These are phyloP conservation scores for Todus mexicanus DNA, from an alignment of 2,797 vertebrate genomes.

Conservation along the genomic window DNA sequence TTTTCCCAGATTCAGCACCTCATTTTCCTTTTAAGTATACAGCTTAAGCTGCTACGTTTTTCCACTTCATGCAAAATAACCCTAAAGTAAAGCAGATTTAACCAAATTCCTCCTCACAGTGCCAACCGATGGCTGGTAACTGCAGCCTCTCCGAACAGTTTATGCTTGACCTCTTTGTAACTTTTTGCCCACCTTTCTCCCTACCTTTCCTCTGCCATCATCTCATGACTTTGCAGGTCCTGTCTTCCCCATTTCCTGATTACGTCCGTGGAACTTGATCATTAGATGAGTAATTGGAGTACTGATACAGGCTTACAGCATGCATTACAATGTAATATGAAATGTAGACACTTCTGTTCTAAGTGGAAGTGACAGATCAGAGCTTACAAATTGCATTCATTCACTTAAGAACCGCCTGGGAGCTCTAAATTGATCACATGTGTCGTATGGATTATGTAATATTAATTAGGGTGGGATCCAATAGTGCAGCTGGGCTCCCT, in stretches of 20 bases:
- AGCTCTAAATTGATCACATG: conserved; percentile 57
- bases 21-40: background rate
- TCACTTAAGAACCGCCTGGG: conserved; percentile 55
- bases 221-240: background rate
- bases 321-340: conserved; percentile 45
- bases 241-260: conserved; percentile 47
- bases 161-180: background rate
- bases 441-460: conserved; percentile 68
- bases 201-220: background rate
- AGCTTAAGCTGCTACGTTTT: background rate
- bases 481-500: conserved; percentile 39
- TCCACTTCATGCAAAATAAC: background rate
- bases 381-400: conserved; percentile 63
- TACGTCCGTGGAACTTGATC: conserved; percentile 22
- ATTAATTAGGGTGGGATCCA: conserved; percentile 59
- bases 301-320: conserved; percentile 43
- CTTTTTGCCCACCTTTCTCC: background rate
- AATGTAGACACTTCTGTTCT: conserved; percentile 56
- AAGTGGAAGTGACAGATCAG: conserved; percentile 63
- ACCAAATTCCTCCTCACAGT: background rate
- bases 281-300: conserved; percentile 51
- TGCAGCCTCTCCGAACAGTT: background rate
- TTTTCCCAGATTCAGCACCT: background rate
- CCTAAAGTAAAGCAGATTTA: background rate
- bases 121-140: background rate